A percentile compares a stretch with the other conserved stretches of the same genome.
Evolutionary conservation across 2,888 invertebrate species (phyloP).

Genomic region (Clostera curtula): DNA sequence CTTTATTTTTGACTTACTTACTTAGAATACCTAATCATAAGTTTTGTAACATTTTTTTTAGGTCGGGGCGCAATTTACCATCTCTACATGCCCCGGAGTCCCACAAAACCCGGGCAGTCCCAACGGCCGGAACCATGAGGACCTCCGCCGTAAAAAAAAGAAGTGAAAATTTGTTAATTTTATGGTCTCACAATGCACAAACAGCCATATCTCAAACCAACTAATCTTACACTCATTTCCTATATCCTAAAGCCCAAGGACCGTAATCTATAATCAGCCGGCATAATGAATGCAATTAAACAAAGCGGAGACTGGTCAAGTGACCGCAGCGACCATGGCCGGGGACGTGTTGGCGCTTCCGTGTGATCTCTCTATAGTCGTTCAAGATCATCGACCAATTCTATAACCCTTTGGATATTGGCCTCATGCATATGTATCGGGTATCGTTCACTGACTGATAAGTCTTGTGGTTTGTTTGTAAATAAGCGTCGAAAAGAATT

Average conservation of each 20-base stretch:
- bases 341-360: slow-evolving; percentile 38
- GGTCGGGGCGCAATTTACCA: too few species aligned
- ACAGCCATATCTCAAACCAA: not conserved
- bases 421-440: slow-evolving; percentile 14
- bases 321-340: slow-evolving; percentile 33
- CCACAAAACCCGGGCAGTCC: too few species aligned
- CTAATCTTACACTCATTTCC: slow-evolving; percentile 1
- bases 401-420: slow-evolving; percentile 28
- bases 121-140: too few species aligned
- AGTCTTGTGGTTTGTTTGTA: slow-evolving; percentile 1
- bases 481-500: too few species aligned
- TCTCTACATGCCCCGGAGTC: too few species aligned
- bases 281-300: slow-evolving; percentile 22
- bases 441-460: slow-evolving; percentile 5
- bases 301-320: slow-evolving; percentile 24
- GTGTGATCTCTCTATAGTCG: slow-evolving; percentile 29
- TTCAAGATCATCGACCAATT: slow-evolving; percentile 25
- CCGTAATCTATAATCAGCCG: slow-evolving; percentile 12
- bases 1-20: too few species aligned
- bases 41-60: too few species aligned
- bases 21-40: too few species aligned
- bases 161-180: too few species aligned
- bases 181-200: not conserved
- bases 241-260: slow-evolving; percentile 8
- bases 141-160: too few species aligned